phyloP scores from a whole-genome alignment of 2,797 vertebrate genomes.

The Dendrocincla tyrannina region DNA sequence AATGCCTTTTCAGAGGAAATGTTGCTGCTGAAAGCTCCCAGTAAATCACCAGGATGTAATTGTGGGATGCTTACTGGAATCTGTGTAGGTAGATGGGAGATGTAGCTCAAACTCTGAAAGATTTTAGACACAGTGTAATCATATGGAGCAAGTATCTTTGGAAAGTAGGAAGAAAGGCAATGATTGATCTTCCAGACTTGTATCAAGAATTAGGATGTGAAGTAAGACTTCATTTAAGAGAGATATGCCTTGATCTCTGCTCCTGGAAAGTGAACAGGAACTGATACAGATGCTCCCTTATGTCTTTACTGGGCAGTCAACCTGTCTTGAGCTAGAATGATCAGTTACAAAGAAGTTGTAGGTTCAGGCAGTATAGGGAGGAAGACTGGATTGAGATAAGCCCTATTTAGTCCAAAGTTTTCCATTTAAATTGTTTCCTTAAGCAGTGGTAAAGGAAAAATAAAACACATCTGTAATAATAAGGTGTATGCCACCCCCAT shows the following conservation, averaged over 20 bases:
- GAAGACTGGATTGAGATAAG: background rate
- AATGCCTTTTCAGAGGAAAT: background rate
- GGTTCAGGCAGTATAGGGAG: background rate
- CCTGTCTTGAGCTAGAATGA: background rate
- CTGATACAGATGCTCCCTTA: background rate
- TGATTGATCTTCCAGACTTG: background rate
- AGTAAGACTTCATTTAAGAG: background rate
- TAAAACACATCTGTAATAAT: background rate
- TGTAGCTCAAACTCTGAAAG: background rate
- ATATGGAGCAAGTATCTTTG: background rate
- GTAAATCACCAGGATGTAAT: background rate
- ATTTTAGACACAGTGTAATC: background rate
- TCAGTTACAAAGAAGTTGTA: background rate
- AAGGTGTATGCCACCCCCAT: background rate
- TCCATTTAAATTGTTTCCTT: background rate
- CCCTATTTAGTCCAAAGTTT: background rate
- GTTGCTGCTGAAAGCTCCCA: background rate
- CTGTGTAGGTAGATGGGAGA: background rate
- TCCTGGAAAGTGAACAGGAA: background rate
- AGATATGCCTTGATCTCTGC: background rate
- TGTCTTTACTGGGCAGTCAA: background rate
- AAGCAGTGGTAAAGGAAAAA: background rate
- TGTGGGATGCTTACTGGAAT: background rate
- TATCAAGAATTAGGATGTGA: background rate
- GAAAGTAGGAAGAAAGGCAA: background rate